A percentile compares a stretch with the other conserved stretches of the same genome.
Conservation (phyloP, 2,113 vertebrate genomes). For the Bubo blakistoni region DNA sequence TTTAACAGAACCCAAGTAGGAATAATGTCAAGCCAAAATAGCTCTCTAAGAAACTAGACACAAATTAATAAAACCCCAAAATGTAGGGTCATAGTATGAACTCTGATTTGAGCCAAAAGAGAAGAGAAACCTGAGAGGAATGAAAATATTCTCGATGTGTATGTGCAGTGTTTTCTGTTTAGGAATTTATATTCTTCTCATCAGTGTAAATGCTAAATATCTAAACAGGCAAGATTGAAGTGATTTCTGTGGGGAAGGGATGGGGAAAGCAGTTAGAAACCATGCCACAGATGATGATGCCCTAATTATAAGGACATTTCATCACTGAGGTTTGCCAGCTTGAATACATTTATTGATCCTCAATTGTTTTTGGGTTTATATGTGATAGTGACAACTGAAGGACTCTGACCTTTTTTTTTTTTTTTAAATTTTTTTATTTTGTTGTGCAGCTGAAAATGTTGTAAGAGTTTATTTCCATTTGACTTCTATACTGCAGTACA, state of each 20-base stretch:
- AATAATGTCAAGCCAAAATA: not conserved
- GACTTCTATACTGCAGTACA: not conserved
- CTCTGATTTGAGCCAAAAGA: not conserved
- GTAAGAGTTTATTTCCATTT: not conserved
- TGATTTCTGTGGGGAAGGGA: not conserved
- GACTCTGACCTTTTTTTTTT: no score
- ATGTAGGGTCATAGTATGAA: not conserved
- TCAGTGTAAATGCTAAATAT: not conserved
- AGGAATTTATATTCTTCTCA: not conserved
- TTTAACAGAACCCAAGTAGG: not conserved
- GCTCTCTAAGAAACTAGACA: constrained; percentile 2
- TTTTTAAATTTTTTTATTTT: no score
- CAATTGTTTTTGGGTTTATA: not conserved
- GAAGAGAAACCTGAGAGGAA: not conserved
- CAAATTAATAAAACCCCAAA: not conserved
- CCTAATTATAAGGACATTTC: not conserved
- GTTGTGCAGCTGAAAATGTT: not conserved
- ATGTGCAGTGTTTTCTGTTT: not conserved
- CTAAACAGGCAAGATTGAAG: not conserved
- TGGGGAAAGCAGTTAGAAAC: not conserved
- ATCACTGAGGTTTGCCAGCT: not conserved
- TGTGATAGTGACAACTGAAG: not conserved
- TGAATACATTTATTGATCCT: not conserved
- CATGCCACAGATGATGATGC: not conserved
- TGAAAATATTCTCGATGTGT: not conserved